These are phyloP conservation scores for Nymphicus hollandicus DNA, from an alignment of 2,113 vertebrate species.

Conservation along the genomic window DNA sequence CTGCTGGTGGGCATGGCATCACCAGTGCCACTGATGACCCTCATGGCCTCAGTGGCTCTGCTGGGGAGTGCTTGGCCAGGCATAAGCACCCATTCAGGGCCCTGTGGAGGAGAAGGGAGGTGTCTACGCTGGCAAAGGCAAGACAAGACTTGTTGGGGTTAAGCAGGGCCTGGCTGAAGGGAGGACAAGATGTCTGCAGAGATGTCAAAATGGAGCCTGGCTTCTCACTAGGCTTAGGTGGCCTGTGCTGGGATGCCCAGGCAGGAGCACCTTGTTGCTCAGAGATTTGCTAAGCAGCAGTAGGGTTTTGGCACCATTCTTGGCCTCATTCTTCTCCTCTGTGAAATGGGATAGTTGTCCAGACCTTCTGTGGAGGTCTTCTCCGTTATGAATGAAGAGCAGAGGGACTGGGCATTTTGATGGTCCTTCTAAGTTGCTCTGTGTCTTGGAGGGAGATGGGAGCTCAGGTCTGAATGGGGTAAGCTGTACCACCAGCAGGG, in stretches of 20 bases:
- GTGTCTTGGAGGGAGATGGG: neutral
- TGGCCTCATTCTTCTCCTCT: neutral
- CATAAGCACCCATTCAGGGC: neutral
- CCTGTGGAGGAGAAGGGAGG: slow-evolving; percentile 4
- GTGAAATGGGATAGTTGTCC: neutral
- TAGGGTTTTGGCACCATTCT: neutral
- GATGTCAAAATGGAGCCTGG: slow-evolving; percentile 42
- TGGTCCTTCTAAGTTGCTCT: neutral
- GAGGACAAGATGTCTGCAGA: slow-evolving; percentile 49
- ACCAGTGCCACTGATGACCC: neutral
- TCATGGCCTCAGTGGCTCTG: neutral
- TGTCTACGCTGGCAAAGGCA: neutral
- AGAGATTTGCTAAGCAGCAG: neutral
- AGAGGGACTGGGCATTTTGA: neutral
- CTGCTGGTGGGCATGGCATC: neutral
- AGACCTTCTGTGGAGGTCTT: neutral
- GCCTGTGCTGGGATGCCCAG: fast-evolving
- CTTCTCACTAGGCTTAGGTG: neutral
- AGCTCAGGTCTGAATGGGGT: neutral
- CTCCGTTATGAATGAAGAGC: neutral
- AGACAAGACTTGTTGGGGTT: slow-evolving; percentile 47
- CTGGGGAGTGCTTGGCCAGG: neutral
- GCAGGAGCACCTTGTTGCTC: neutral
- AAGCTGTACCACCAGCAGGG: neutral
- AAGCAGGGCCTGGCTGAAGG: slow-evolving; percentile 34